A percentile compares a stretch with the other conserved stretches of the same genome.
phyloP scores from a whole-genome alignment of 2,888 invertebrate species.

The Morpho achilles region DNA sequence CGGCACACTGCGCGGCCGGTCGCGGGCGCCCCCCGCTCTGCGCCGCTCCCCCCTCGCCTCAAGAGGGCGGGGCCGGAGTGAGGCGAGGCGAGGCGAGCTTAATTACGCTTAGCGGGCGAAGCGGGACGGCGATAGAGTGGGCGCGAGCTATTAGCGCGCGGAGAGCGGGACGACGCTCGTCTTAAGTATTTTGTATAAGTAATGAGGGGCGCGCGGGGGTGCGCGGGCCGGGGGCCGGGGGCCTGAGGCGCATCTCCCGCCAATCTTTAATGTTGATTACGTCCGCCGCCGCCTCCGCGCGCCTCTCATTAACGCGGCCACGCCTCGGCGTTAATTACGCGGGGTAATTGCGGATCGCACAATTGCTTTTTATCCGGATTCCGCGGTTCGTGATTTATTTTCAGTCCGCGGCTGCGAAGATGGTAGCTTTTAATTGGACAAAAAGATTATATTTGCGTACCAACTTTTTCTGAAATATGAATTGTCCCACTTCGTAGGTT shows the following conservation, averaged over 20 bases:
- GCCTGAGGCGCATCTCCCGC: slow-evolving; percentile 74
- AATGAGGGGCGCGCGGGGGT: slow-evolving; percentile 77
- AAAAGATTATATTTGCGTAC: background rate
- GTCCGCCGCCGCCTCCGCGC: slow-evolving; percentile 71
- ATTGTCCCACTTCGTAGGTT: no score
- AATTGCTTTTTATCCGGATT: slow-evolving; percentile 40
- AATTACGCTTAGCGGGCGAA: slow-evolving; percentile 74
- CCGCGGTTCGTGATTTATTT: slow-evolving; percentile 40
- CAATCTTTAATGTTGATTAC: slow-evolving; percentile 79
- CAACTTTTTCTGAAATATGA: no score
- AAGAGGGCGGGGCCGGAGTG: slow-evolving; percentile 63
- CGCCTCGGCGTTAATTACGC: slow-evolving; percentile 76
- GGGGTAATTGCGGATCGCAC: slow-evolving; percentile 58
- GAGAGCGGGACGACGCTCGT: slow-evolving; percentile 81
- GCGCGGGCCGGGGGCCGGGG: slow-evolving; percentile 52
- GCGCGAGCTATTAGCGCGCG: slow-evolving; percentile 83
- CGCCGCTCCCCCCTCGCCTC: slow-evolving; percentile 39
- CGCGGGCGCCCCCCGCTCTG: slow-evolving; percentile 48
- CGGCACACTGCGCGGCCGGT: slow-evolving; percentile 74
- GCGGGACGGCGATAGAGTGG: slow-evolving; percentile 76
- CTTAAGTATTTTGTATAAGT: slow-evolving; percentile 81
- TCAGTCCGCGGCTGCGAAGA: slow-evolving; percentile 24
- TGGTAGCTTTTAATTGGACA: slow-evolving; percentile 16
- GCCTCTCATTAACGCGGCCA: slow-evolving; percentile 76
- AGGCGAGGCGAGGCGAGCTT: slow-evolving; percentile 76